Base-by-base conservation (phyloP, 2,797 vertebrate genomes). In the Paramormyrops hopkinsi region DNA sequence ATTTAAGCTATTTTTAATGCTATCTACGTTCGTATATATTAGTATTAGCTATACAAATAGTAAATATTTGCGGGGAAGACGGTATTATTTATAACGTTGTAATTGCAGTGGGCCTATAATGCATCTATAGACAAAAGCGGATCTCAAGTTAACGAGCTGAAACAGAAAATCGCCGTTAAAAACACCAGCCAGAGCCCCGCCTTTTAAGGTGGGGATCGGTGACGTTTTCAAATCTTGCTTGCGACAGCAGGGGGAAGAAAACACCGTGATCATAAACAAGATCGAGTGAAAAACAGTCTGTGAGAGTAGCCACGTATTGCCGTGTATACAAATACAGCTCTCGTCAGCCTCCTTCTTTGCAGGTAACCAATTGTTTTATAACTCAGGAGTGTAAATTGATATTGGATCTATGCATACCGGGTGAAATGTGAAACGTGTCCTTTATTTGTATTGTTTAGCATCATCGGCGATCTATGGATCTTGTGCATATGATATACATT, bases 181-280 rank as follows among this genome's bases (percentile, higher is more conserved):
- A 54, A 86, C 53, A 76, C 11, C 19, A 59, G 19, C 3, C 11
- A 56, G 1, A 2, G 7, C 88, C 44, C 65, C 90, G 88, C 91
- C 92, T 88, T 59, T 0, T 5, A 48, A 90, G 94, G 91, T 33
- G 91, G 37, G 33, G 12, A 8, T 11, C 88, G 12, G 53, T 53
- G 41, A 84, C 82, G 82, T 89, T 33, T 84, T 29, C 6, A 92
- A 90, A 94, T 92, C 93, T 91, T 50, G 46, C 8, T 46, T 46
- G 53, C 5, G 19, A 87, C 33, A 76, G 33, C 69, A 76, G 11
- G 59, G 7, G 90, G 86, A 87, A 88, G 91, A 86, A 91, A 90
- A 89, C 88, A 90, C 87, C 7, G 51, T 11, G 2, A 85, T 33
- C 92, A 94, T 93, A 95, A 96, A 96, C 96, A 95, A 96, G 89